Base-by-base conservation (phyloP, 2,113 vertebrate genomes). In the Lepus americanus region DNA sequence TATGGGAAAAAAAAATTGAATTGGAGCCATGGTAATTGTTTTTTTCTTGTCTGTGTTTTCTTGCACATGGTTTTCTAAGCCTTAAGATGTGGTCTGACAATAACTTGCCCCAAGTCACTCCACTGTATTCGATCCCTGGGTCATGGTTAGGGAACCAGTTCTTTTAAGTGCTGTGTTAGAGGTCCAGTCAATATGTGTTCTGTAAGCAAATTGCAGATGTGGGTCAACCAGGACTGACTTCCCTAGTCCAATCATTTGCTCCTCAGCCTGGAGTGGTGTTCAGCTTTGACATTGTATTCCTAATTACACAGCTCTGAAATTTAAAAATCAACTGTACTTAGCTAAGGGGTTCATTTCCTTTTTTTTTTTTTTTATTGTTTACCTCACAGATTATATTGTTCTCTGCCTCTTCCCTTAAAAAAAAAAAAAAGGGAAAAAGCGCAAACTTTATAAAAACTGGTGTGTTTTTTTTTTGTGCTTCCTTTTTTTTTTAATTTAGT, bases 321-420 rank as follows among this genome's bases (percentile, higher is more conserved):
- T n/a, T 77, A 78, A 85, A 89, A 73, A 39, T 72, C 25, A 83
- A 29, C 16, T 86, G 9, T 55, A 22, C 13, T 85, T 13, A 51
- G 69, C 55, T 69, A 74, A n/a, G 23, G 63, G 88, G 44, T 23
- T 72, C 36, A 55, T 76, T 22, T 17, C 72, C 44, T 55, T 36
- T 51, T 36, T 22, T 36, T 51, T 36, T 22, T 44, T 44, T 44
- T 44, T 44, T 66, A 67, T 64, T 85, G 39, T 39, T 92, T 70
- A 83, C 53, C 31, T 86, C 67, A 33, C 92, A 84, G n/a, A 44
- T 86, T 82, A 59, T 67, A 64, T 39, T 90, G 55, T 78, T 22
- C 33, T 73, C 31, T 67, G 67, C 69, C 80, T 94, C 87, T 93
- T 90, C 92, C 49, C 16, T 93, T 91, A 74, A 84, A 36, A 89